Evolutionary conservation across 1,140 invertebrate species (phyloP).

Genomic region (Wasmannia auropunctata): DNA sequence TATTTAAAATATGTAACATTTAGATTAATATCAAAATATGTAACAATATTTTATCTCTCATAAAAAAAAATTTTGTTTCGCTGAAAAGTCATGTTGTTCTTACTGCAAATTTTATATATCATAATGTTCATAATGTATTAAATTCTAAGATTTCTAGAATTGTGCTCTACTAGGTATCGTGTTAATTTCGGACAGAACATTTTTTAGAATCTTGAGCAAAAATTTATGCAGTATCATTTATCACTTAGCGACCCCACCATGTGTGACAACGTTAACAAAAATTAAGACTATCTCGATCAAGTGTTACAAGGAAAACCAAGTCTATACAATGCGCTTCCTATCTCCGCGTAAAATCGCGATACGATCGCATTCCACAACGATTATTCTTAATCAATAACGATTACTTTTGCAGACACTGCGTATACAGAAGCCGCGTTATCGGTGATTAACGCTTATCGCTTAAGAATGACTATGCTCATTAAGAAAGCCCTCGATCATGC

Average conservation of each 20-base stretch:
- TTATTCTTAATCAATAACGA: conserved; percentile 33
- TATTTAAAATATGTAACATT: background rate
- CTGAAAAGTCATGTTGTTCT: background rate
- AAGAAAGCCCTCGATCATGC: background rate
- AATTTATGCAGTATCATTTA: background rate
- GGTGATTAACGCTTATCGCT: background rate
- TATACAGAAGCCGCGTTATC: conserved; percentile 33
- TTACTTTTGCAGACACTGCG: conserved; percentile 29
- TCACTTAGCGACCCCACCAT: background rate
- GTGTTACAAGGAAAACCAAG: background rate
- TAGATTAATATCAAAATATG: background rate
- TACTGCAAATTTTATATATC: background rate
- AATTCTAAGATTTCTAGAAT: background rate
- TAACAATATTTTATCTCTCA: background rate
- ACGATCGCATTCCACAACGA: conserved; percentile 40
- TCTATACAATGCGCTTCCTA: background rate
- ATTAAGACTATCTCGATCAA: background rate
- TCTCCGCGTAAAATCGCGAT: background rate
- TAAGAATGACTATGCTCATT: conserved; percentile 4
- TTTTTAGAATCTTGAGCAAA: background rate
- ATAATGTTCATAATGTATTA: background rate
- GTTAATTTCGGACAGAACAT: background rate
- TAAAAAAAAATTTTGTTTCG: background rate
- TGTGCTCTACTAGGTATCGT: background rate
- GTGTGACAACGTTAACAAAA: background rate